phyloP scores from a whole-genome alignment of 2,113 vertebrate genomes.

The Gambusia affinis region DNA sequence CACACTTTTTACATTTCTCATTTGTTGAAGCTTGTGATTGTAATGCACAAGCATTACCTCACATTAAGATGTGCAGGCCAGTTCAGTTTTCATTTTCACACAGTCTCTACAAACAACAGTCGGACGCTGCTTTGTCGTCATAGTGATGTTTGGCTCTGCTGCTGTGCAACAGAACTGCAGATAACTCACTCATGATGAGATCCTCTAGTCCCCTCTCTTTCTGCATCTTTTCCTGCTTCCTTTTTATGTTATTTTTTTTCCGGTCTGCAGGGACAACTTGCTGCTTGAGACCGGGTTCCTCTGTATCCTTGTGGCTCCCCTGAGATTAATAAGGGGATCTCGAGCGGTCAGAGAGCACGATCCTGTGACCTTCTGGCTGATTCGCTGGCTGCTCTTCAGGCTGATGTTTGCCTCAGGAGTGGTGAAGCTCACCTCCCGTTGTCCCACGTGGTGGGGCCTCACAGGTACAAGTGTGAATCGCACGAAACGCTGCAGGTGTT shows the following conservation, averaged over 20 bases:
- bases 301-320: slow-evolving; percentile 86
- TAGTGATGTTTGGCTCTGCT: slow-evolving; percentile 18
- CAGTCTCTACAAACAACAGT: slow-evolving; percentile 5
- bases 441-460: slow-evolving; percentile 95
- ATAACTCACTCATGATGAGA: background rate
- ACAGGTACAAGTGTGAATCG: slow-evolving; percentile 81
- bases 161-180: slow-evolving; percentile 11
- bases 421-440: slow-evolving; percentile 93
- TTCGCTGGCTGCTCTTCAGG: slow-evolving; percentile 93
- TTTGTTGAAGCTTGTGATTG: background rate
- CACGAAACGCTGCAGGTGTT: background rate
- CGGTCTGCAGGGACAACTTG: slow-evolving; percentile 87
- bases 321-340: slow-evolving; percentile 72
- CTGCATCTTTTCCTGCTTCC: background rate
- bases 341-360: slow-evolving; percentile 75
- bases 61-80: no score
- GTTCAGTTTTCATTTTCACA: slow-evolving; percentile 8
- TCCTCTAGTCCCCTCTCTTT: background rate
- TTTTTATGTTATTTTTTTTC: background rate
- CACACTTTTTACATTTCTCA: no score
- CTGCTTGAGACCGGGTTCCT: slow-evolving; percentile 91
- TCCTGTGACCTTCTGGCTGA: slow-evolving; percentile 86
- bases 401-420: slow-evolving; percentile 95
- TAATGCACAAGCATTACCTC: background rate
- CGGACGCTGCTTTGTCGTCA: background rate